Evolutionary conservation across 2,113 vertebrate species (phyloP).

Genomic region (Gnathonemus longibarbis): DNA sequence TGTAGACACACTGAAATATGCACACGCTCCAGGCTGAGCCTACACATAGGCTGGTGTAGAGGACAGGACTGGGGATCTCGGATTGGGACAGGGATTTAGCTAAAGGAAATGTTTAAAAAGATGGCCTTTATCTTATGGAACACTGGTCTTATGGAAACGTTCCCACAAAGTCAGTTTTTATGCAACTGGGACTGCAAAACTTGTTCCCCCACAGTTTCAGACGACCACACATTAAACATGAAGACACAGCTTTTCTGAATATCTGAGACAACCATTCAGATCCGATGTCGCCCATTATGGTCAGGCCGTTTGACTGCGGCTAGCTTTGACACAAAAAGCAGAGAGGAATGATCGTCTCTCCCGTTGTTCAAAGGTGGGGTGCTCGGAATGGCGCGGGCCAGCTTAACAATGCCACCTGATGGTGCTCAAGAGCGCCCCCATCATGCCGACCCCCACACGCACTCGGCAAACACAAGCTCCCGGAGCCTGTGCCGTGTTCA

Average conservation of each 20-base stretch:
- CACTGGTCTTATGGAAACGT: background rate
- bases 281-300: background rate
- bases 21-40: background rate
- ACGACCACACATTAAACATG: background rate
- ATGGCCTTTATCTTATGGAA: background rate
- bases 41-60: background rate
- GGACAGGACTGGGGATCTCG: background rate
- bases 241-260: background rate
- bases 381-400: background rate
- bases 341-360: background rate
- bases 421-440: background rate
- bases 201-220: background rate
- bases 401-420: background rate
- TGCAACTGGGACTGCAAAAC: background rate
- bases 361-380: background rate
- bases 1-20: background rate
- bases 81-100: background rate
- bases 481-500: background rate
- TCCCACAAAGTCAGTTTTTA: background rate
- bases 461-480: background rate
- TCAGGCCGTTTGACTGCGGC: background rate
- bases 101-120: background rate
- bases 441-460: background rate
- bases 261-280: background rate
- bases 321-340: background rate